Evolutionary conservation across 2,113 vertebrate species (phyloP).

Genomic region (Excalfactoria chinensis): DNA sequence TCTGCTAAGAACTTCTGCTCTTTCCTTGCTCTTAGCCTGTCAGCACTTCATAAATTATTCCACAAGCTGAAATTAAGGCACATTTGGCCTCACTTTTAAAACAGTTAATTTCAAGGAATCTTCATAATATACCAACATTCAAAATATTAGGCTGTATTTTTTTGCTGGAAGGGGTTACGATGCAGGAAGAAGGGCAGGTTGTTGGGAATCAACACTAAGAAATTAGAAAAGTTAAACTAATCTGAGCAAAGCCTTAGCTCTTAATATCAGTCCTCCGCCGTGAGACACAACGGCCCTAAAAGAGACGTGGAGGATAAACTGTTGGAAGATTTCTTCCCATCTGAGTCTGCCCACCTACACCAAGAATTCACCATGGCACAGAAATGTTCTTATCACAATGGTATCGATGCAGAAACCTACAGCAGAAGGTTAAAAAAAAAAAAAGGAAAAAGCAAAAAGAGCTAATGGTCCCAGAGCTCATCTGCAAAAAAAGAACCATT

Average conservation of each 20-base stretch:
- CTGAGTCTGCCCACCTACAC: neutral
- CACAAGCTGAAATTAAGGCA: conserved; percentile 58
- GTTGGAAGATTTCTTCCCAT: neutral
- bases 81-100: conserved; percentile 51
- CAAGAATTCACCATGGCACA: neutral
- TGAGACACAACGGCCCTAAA: neutral
- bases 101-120: conserved; percentile 18
- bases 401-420: neutral
- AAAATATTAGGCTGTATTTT: neutral
- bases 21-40: conserved; percentile 80
- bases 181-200: neutral
- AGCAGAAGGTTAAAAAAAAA: neutral
- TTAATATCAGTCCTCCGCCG: neutral
- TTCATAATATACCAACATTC: neutral
- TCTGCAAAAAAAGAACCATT: neutral
- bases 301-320: neutral
- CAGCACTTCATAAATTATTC: conserved; percentile 81
- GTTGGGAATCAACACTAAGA: neutral
- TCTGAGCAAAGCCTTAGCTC: neutral
- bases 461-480: neutral
- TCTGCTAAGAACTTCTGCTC: conserved; percentile 75
- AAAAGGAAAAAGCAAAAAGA: neutral
- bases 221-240: neutral
- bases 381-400: neutral
- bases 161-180: neutral